Percentiles rank a stretch among this genome's conserved stretches.
These are phyloP conservation scores for Andricus curvator DNA, from an alignment of 2,888 invertebrate species.

Conservation along the genomic window DNA sequence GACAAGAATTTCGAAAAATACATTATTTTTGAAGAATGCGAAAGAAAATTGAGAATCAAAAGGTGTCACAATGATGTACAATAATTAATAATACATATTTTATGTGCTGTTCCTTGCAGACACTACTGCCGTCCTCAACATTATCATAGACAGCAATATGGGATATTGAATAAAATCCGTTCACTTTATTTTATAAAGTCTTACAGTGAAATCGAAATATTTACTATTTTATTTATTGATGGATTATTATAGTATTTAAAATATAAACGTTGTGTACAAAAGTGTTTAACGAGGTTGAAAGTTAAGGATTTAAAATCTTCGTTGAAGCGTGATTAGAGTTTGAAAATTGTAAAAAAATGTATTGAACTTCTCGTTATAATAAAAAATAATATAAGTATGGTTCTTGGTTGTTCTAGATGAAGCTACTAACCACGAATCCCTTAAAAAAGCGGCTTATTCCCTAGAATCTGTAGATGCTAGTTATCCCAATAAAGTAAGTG, in stretches of 20 bases:
- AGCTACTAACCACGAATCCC: constrained; percentile 74
- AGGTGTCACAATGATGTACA: constrained; percentile 2
- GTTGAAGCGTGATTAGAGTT: background rate
- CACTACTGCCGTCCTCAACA: constrained; percentile 72
- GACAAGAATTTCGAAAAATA: background rate
- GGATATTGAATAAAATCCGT: constrained; percentile 64
- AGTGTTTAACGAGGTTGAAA: constrained; percentile 2
- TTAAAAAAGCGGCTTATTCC: constrained; percentile 75
- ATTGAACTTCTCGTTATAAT: constrained; percentile 49
- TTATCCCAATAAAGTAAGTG: constrained; percentile 72
- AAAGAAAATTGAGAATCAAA: background rate
- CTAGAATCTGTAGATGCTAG: constrained; percentile 77
- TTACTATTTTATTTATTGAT: background rate
- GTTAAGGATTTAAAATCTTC: background rate
- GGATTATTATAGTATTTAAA: constrained; percentile 44
- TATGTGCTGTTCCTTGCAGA: constrained; percentile 67
- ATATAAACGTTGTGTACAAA: constrained; percentile 49
- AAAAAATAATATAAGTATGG: constrained; percentile 62
- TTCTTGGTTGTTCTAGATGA: constrained; percentile 77
- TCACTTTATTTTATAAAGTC: constrained; percentile 54
- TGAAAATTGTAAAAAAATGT: constrained; percentile 37
- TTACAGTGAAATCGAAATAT: constrained; percentile 38
- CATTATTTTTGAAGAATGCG: background rate
- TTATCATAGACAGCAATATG: constrained; percentile 73
- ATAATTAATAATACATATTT: constrained; percentile 51